Evolutionary conservation across 1,140 invertebrate species (phyloP).

Genomic region (Ceratoteleas bidentatus): DNA sequence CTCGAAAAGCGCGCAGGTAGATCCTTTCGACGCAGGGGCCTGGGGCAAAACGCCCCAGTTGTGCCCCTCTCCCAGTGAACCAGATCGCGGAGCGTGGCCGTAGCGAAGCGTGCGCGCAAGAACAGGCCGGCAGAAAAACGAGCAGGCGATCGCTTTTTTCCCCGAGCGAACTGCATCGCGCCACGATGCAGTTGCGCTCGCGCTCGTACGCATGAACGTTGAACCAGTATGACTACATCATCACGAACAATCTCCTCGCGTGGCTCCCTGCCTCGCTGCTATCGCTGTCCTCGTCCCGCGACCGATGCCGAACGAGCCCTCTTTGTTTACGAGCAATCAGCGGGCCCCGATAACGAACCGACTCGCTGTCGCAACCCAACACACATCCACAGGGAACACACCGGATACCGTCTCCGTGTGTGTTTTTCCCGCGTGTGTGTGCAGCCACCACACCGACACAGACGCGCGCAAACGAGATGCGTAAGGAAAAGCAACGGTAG

Average conservation of each 20-base stretch:
- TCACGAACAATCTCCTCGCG: constrained; percentile 80
- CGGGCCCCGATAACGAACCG: constrained; percentile 80
- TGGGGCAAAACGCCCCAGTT: constrained; percentile 60
- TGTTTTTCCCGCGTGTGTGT: constrained; percentile 1
- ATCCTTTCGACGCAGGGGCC: constrained; percentile 40
- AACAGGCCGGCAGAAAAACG: constrained; percentile 43
- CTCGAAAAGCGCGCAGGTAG: constrained; percentile 41
- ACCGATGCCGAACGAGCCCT: constrained; percentile 61
- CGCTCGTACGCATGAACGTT: constrained; percentile 73
- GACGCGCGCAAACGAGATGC: constrained; percentile 53
- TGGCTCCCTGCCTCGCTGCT: constrained; percentile 39
- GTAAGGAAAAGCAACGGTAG: constrained; percentile 69
- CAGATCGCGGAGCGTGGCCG: constrained; percentile 37
- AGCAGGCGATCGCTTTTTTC: constrained; percentile 52
- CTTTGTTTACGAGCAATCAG: constrained; percentile 79
- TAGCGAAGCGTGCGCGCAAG: constrained; percentile 43
- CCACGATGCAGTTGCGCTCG: constrained; percentile 56
- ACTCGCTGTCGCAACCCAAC: constrained; percentile 80
- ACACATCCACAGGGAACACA: constrained; percentile 71
- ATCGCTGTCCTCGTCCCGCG: constrained; percentile 67
- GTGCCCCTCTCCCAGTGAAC: constrained; percentile 51
- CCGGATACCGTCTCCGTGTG: constrained; percentile 50
- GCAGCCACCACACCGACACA: constrained; percentile 43
- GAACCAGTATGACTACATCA: constrained; percentile 82
- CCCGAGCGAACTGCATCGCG: constrained; percentile 53